Base-by-base conservation (phyloP, 2,113 vertebrate species). In the Pituophis catenifer region DNA sequence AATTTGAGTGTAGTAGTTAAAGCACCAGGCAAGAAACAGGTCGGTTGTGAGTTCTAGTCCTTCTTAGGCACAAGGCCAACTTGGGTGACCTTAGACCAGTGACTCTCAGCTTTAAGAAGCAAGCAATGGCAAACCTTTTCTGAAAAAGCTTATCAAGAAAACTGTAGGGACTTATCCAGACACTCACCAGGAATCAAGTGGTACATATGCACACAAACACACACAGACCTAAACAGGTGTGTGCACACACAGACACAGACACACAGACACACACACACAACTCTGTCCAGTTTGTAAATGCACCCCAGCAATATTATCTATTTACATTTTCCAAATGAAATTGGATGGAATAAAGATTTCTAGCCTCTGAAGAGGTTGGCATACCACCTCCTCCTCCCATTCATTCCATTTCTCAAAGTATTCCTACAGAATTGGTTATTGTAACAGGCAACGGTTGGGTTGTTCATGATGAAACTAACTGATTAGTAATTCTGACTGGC, bases 191-290 rank as follows among this genome's bases (percentile, higher is more conserved):
- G 33, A 81, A 21, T 38, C 75, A 81, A 38, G 26, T 10, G 5
- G 62, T 4, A 12, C 13, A 17, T 15, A 3, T n/a, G 2, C 7
- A 38, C n/a, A 8, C 52, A 11, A 1, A 54, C 54, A 55, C 54
- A 55, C 54, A 55, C 13, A 54, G 12, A 54, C 53, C 2, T 3
- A 53, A 53, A 53, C 52, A 53, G 1, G 2, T 53, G 10, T 2
- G 52, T 8, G 1, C 26, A 12, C 26, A 29, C 9, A 5, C 62
- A 29, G 1, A 12, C 24, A 13, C 11, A n/a, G 1, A 70, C 12
- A 15, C 1, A 17, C 10, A 29, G 0, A 65, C 11, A 62, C 2
- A n/a, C 0, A n/a, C 0, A n/a, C 5, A 81, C 17, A 17, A 38
- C 17, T 81, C 5, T 15, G 7, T 81, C 33, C 33, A 38, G 17